These are phyloP conservation scores for Bombus ignitus DNA, from an alignment of 1,140 invertebrate species.

Conservation along the genomic window DNA sequence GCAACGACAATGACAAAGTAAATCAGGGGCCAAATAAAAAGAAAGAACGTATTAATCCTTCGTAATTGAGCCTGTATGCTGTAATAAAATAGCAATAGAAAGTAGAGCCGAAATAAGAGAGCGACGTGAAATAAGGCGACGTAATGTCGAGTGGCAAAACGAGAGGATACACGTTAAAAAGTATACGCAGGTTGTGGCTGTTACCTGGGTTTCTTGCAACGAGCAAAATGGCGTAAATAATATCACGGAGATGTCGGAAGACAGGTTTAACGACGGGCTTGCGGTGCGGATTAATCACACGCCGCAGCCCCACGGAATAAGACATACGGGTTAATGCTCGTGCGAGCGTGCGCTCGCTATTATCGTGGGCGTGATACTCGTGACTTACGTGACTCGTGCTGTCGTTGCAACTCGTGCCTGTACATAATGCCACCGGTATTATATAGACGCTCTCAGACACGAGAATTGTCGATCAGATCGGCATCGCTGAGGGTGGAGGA, in stretches of 20 bases:
- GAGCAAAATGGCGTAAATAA: conserved; percentile 50
- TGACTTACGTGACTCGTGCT: conserved; percentile 61
- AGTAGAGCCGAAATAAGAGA: background rate
- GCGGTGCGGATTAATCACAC: conserved; percentile 51
- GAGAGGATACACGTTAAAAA: background rate
- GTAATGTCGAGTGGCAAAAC: background rate
- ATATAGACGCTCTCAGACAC: conserved; percentile 32
- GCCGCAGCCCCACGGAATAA: conserved; percentile 16
- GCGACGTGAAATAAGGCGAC: background rate
- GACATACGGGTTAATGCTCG: conserved; percentile 10
- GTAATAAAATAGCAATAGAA: background rate
- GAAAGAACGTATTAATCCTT: too few species aligned
- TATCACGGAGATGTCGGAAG: conserved; percentile 25
- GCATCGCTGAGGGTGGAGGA: background rate
- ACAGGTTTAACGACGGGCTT: conserved; percentile 36
- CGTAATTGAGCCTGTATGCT: too few species aligned
- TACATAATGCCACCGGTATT: conserved; percentile 45
- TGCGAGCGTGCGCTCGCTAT: conserved; percentile 33
- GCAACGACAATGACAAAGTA: too few species aligned
- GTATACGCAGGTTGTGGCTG: conserved; percentile 14
- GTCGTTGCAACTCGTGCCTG: conserved; percentile 43
- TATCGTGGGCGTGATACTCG: conserved; percentile 55
- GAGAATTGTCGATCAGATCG: conserved; percentile 49
- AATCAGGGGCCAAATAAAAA: too few species aligned
- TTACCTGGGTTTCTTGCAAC: background rate